Evolutionary conservation across 1,140 invertebrate genomes (phyloP), one percentile per base, ranked within the genome.

Genomic region (Zaprionus tsacasi): DNA sequence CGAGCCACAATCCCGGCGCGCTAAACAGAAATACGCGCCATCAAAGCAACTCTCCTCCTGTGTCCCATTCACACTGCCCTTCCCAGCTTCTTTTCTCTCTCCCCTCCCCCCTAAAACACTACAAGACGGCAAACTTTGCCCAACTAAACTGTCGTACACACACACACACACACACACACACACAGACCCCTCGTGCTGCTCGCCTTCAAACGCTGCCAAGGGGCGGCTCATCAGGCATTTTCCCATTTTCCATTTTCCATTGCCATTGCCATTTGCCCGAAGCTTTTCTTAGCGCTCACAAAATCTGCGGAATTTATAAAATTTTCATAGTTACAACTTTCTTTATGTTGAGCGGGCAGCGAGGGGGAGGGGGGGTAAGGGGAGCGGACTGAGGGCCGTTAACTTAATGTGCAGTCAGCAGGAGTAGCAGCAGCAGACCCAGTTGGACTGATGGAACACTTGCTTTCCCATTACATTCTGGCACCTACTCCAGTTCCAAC

Each of bases 311-410:
- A 90, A 90, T 90, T 90, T 90, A 90, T 90, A 91, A 90, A 90
- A 91, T 90, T 90, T 90, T 90, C 87, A 90, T 90, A 90, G 87
- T 90, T 91, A 91, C 82, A 90, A 90, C 82, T 91, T 90, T 90
- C 82, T 89, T 89, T 80, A 82, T 81, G 78, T 76, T 71, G 70
- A 52, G 21, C 27, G 40, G 55, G 52, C 50, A 57, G 25, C 1
- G 2, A 48, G 33, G n/a, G 38, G 13, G 13, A 45, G 7, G n/a
- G 0, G 5, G 13, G 0, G 10, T 0, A 11, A 1, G 10, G 1
- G 11, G 21, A 7, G n/a, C 1, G 8, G 11, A 21, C 6, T 7
- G n/a, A 8, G 21, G 3, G 33, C 68, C 74, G 67, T 71, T 78
- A 70, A 83, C 75, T 80, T 82, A 87, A 83, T 87, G 77, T 80